A percentile compares a stretch with the other conserved stretches of the same genome.
phyloP scores from a whole-genome alignment of 64 coral and sea anemone genomes.

The Acropora tenuis region DNA sequence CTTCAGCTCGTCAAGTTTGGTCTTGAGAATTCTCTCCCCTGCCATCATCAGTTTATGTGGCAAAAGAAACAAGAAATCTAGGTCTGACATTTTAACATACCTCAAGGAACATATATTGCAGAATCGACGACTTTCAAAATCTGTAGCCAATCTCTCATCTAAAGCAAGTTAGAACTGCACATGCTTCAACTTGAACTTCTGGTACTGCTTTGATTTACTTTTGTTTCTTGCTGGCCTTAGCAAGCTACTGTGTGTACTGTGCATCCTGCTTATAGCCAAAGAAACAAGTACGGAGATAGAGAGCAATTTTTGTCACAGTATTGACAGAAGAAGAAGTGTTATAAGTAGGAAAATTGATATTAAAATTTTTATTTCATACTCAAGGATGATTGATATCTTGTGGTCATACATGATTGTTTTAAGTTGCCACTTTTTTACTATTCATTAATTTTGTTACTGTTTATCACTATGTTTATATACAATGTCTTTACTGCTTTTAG shows the following conservation, averaged over 20 bases:
- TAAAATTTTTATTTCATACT: neutral
- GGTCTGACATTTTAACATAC: slow-evolving; percentile 16
- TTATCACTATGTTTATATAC: neutral
- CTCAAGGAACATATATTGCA: slow-evolving; percentile 9
- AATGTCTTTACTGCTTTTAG: neutral
- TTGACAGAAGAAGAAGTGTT: too few species aligned
- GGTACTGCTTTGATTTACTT: too few species aligned
- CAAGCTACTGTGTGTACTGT: too few species aligned
- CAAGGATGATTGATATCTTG: neutral
- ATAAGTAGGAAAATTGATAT: too few species aligned
- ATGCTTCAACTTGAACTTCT: too few species aligned
- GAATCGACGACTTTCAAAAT: slow-evolving; percentile 46
- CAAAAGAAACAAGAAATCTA: slow-evolving; percentile 38
- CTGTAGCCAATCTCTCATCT: neutral
- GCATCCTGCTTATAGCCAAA: too few species aligned
- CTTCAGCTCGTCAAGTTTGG: too few species aligned
- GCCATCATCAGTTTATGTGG: slow-evolving; percentile 39
- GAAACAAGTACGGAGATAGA: too few species aligned
- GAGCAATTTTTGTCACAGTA: too few species aligned
- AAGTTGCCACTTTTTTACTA: neutral
- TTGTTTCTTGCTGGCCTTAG: too few species aligned
- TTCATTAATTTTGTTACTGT: neutral
- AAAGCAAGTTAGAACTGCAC: too few species aligned
- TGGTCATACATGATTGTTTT: neutral
- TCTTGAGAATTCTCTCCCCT: slow-evolving; percentile 1